Base-by-base conservation (phyloP, 1,140 invertebrate genomes). In the Nephila pilipes region DNA sequence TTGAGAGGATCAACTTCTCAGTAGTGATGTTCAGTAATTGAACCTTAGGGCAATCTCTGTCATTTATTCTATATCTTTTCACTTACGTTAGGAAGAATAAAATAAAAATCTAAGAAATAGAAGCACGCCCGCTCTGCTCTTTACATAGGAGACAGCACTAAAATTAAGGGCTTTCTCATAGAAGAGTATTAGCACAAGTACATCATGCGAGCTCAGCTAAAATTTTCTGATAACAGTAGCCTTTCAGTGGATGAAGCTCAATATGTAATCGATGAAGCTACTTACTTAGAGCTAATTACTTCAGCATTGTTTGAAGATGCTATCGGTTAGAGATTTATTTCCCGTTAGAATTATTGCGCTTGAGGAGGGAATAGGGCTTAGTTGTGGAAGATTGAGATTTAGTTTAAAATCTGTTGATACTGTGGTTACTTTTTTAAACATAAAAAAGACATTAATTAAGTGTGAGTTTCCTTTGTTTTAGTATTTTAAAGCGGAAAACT, bases 1-100 rank as follows among this genome's bases (percentile, higher is more conserved):
- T 65, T 65, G 63, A 65, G 63, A 29, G 63, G 63, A 65, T 65
- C 25, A 65, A 29, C 63, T 65, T 65, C 63, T 65, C 63, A 65
- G 22, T 2, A 25, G n/a, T 22, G 22, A 20, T 65, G 63, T 12
- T 65, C 22, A 12, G 63, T 65, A 65, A 65, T 65, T 65, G 63
- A 65, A 65, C 22, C 63, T 65, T 65, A 20, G 10, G 63, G n/a
- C 63, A 25, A 65, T 29, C n/a, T n/a, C 63, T 65, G 63, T 65
- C 63, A n/a, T 25, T n/a, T n/a, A n/a, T 25, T 65, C 63, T 65
- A 22, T 65, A 65, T 65, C 22, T 25, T 22, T n/a, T 25, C n/a
- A 22, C 10, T 25, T 12, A 65, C 8, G 63, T 25, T 25, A n/a
- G 8, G n/a, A 65, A 25, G 12, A 65, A n/a, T 25, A 65, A 22